Conservation (phyloP, 2,797 vertebrate genomes). For the Sebastes umbrosus region DNA sequence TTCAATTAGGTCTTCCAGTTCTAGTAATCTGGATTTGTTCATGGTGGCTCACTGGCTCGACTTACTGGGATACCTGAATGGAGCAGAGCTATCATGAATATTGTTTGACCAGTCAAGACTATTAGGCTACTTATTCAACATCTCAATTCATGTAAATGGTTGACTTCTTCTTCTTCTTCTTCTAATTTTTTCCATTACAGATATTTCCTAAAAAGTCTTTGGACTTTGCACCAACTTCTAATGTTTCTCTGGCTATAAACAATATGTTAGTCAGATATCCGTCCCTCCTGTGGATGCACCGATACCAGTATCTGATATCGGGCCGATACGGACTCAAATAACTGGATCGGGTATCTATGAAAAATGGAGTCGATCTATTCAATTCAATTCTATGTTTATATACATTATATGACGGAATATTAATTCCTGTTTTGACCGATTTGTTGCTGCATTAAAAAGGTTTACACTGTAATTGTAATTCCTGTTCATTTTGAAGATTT, state of each 20-base stretch:
- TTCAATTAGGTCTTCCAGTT: constrained; percentile 3
- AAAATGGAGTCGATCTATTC: too few species aligned
- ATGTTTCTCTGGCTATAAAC: neutral
- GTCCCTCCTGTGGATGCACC: neutral
- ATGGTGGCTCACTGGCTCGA: neutral
- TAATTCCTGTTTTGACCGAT: too few species aligned
- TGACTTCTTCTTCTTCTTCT: neutral
- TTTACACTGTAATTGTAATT: too few species aligned
- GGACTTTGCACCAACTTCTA: neutral
- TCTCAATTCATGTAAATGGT: neutral
- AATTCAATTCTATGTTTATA: too few species aligned
- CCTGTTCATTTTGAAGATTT: too few species aligned
- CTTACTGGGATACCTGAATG: neutral
- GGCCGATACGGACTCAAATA: too few species aligned
- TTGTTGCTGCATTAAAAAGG: too few species aligned
- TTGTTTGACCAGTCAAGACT: neutral
- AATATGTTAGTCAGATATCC: neutral
- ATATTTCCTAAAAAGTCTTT: constrained; percentile 1
- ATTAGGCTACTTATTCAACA: neutral
- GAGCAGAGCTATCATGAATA: neutral
- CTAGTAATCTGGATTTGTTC: neutral
- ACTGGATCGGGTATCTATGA: too few species aligned
- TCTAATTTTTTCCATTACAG: neutral
- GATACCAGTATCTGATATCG: too few species aligned
- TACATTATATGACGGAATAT: too few species aligned